Base-by-base conservation (phyloP, 1,140 invertebrate genomes). In the Caenorhabditis tropicalis region DNA sequence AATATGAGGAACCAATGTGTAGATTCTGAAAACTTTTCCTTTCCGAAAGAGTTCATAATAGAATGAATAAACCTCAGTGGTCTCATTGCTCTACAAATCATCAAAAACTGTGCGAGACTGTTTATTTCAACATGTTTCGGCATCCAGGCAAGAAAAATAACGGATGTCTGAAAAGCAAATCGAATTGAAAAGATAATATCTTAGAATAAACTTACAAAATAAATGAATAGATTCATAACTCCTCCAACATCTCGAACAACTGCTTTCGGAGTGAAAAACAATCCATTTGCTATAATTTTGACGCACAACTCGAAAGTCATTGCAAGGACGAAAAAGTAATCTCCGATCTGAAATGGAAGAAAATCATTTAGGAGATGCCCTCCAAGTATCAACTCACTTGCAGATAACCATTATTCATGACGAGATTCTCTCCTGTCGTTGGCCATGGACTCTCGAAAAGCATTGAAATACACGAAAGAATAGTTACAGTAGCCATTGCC, bases 1-100 rank as follows among this genome's bases (percentile, higher is more conserved):
- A 97, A 99, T 99, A 91, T 99, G 98, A 82, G 98, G 98, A n/a
- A 99, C 97, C 48, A 99, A 93, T 16, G 96, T 98, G 91, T 99
- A 99, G 87, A 99, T 99, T 85, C 98, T 92, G 43, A 80, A 74
- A 10, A 27, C 10, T 12, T 56, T 56, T 24, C 12, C 5, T 27
- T 27, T 27, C 12, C 0, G 0, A 12, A 1, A 0, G 5, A 3
- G 21, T 4, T 56, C 7, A 27, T 0, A 12, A 0, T 3, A 10
- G 10, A 9, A 7, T 24, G 21, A 0, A 27, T n/a, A 9, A 0
- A 74, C 65, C 65, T 39, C n/a, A 99, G 92, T 3, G 98, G 98
- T 19, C 98, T 94, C 48, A 99, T 94, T 92, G 98, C 99, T 31
- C 98, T 94, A 85, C 99, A 93, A 83, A 99, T 96, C 95, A 99